Evolutionary conservation across 1,140 invertebrate genomes (phyloP), one percentile per base, ranked within the genome.

Genomic region (Branchinecta lindahli): DNA sequence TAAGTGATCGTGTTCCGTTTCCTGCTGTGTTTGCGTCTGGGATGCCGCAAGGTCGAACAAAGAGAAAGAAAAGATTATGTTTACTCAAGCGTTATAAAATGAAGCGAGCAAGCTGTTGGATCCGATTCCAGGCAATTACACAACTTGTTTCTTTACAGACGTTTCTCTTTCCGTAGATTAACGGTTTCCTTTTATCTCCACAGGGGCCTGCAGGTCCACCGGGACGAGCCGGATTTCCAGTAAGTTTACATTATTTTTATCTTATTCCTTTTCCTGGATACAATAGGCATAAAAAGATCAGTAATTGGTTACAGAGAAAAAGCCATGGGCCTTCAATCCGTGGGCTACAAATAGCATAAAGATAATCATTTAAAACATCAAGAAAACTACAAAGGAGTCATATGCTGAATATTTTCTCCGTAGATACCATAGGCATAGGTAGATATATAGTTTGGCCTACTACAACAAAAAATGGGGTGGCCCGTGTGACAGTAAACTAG

Each of bases 1-100:
- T 61, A 61, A 61, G 12, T 12, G 52, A 12, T 15, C 18, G 52
- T 61, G 12, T 61, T 61, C 52, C 52, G 52, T 61, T 61, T 61
- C 52, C 52, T 61, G 52, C 52, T 12, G 52, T 15, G 52, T 20
- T 12, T 12, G 12, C 52, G 12, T 33, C 33, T 61, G 18, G 12
- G 52, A 15, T 61, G 52, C 12, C 12, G 52, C 18, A 61, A 12
- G 52, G 18, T 61, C 33, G 18, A 6, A 61, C 52, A 61, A 61
- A 61, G 12, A 61, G 18, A 61, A 61, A 61, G 52, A 61, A 33
- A 61, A 61, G 52, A 61, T 61, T 61, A 12, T 61, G 52, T 61
- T 61, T 61, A 61, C 52, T 61, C 52, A 61, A 61, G 52, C 52
- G 52, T 15, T 15, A 61, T 15, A 12, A 61, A 61, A 61, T 2